Conservation (phyloP, 2,797 vertebrate species). For the Microtus obscurus region DNA sequence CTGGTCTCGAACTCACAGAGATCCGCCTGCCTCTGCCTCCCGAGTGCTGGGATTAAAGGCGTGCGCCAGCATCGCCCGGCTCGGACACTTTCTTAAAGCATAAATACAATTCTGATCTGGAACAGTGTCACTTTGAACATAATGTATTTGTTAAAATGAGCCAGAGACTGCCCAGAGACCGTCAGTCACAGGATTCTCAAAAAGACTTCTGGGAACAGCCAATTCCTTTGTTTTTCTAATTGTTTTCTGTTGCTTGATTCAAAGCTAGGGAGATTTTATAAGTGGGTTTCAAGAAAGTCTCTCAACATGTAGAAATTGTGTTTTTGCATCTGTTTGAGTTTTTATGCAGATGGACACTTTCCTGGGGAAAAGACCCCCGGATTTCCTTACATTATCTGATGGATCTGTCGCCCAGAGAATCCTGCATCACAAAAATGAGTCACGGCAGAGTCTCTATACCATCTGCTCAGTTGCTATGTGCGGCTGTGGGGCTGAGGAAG, state of each 20-base stretch:
- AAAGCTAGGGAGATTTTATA: neutral
- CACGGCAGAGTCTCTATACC: neutral
- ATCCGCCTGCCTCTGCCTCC: too few species aligned
- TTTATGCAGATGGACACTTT: neutral
- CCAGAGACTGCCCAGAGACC: neutral
- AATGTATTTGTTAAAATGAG: neutral
- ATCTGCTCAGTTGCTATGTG: neutral
- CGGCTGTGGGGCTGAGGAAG: neutral
- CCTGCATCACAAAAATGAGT: neutral
- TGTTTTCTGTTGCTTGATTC: neutral
- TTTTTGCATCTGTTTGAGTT: neutral
- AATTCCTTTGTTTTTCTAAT: neutral
- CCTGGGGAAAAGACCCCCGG: neutral
- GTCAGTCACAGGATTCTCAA: neutral
- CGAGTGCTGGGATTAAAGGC: too few species aligned
- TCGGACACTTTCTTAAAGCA: neutral
- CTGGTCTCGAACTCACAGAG: too few species aligned
- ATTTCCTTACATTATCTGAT: neutral
- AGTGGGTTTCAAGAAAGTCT: constrained; percentile 1
- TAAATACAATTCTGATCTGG: neutral
- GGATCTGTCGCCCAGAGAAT: neutral
- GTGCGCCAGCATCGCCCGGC: too few species aligned
- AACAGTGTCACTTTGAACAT: neutral
- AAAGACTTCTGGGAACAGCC: neutral
- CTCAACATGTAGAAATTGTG: neutral